Evolutionary conservation across 1,140 invertebrate genomes (phyloP).

Genomic region (Wiebesia pumilae): DNA sequence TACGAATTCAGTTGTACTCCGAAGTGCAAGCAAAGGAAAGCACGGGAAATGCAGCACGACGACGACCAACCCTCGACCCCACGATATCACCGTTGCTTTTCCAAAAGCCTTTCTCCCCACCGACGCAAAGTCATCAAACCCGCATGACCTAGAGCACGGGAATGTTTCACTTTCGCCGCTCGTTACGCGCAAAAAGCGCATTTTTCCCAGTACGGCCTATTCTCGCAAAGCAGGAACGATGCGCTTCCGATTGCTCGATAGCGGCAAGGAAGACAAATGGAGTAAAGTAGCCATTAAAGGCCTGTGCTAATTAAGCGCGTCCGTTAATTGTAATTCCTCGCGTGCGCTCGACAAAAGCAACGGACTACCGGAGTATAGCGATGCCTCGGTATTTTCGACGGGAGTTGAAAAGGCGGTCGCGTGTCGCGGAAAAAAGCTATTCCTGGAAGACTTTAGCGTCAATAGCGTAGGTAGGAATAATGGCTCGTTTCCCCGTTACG

Average conservation of each 20-base stretch:
- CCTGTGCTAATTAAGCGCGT: neutral
- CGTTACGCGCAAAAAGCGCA: neutral
- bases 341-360: neutral
- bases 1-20: no score
- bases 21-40: no score
- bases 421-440: slow-evolving; percentile 2
- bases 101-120: no score
- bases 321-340: neutral
- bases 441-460: slow-evolving; percentile 26
- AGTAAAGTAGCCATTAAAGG: no score
- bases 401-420: slow-evolving; percentile 1
- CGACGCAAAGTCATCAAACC: no score
- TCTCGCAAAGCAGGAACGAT: neutral
- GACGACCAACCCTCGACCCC: no score
- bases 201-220: neutral
- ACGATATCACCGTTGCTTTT: no score
- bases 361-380: no score
- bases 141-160: no score
- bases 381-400: neutral
- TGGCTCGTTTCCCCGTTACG: neutral
- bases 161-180: neutral
- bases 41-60: no score
- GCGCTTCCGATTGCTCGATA: neutral
- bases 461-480: neutral
- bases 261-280: no score